A percentile compares a stretch with the other conserved stretches of the same genome.
These are phyloP conservation scores for Leptinotarsa undecemlineata DNA, from an alignment of 1,140 invertebrate species.

Conservation along the genomic window DNA sequence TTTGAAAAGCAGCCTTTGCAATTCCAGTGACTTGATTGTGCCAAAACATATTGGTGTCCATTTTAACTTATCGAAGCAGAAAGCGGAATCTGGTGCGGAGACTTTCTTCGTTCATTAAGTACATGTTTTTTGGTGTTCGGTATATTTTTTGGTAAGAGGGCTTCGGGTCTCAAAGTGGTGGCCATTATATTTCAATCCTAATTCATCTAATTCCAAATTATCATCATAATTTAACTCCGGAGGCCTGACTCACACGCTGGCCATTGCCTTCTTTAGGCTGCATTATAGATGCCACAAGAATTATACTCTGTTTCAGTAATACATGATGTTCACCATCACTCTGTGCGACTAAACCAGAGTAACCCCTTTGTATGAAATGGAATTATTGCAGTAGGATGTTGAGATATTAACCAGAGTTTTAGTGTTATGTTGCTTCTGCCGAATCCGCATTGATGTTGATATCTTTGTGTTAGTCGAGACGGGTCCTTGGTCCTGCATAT, in stretches of 20 bases:
- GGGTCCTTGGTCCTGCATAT: not conserved
- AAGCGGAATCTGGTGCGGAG: no score
- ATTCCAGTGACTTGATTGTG: no score
- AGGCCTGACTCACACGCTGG: not conserved
- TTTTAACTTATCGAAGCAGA: no score
- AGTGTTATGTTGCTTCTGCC: not conserved
- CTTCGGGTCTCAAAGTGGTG: no score
- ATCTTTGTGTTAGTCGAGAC: not conserved
- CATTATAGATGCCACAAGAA: slow-evolving; percentile 21
- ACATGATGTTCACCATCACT: not conserved
- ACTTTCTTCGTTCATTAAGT: no score
- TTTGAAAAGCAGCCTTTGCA: no score
- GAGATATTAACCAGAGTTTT: slow-evolving; percentile 2
- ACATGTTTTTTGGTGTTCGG: no score
- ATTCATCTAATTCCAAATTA: no score
- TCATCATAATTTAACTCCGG: no score
- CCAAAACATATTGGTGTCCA: no score
- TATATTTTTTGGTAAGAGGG: no score
- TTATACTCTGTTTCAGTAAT: slow-evolving; percentile 12
- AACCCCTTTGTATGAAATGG: not conserved
- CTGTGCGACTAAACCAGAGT: not conserved
- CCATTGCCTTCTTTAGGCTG: not conserved
- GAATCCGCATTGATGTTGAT: not conserved
- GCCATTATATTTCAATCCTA: no score
- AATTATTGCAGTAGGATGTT: slow-evolving; percentile 2